These are phyloP conservation scores for Crambe crambe DNA, from an alignment of 37 sponge, comb jelly and placozoan species.

Conservation along the genomic window DNA sequence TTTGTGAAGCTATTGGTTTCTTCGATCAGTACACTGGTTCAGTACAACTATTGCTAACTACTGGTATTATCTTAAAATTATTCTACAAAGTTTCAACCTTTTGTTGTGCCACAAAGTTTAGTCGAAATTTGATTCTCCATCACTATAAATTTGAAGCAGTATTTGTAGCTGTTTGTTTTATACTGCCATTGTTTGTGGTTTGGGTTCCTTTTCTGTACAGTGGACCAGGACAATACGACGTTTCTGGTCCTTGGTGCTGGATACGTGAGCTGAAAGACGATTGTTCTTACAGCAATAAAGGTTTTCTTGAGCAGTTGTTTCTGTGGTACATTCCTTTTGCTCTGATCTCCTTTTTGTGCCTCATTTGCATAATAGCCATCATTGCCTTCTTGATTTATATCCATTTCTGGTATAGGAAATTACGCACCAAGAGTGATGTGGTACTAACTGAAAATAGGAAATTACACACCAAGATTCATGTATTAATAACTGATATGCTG, in stretches of 20 bases:
- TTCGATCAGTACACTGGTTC: slow-evolving; percentile 20
- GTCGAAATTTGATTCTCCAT: background rate
- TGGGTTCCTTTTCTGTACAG: background rate
- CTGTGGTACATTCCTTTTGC: background rate
- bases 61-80: background rate
- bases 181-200: background rate
- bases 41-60: slow-evolving; percentile 7
- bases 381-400: background rate
- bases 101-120: background rate
- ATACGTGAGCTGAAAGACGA: background rate
- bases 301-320: background rate
- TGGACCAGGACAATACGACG: background rate
- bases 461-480: background rate
- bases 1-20: slow-evolving; percentile 11
- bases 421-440: too few relatives aligned
- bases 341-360: background rate
- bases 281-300: background rate
- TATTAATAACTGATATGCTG: background rate
- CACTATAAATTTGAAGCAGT: background rate
- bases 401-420: too few relatives aligned
- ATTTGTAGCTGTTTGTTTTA: background rate
- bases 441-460: background rate
- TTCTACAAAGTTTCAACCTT: background rate
- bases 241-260: background rate
- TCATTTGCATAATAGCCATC: background rate